These are phyloP conservation scores for Acropternis orthonyx DNA, from an alignment of 2,797 vertebrate genomes.

Conservation along the genomic window DNA sequence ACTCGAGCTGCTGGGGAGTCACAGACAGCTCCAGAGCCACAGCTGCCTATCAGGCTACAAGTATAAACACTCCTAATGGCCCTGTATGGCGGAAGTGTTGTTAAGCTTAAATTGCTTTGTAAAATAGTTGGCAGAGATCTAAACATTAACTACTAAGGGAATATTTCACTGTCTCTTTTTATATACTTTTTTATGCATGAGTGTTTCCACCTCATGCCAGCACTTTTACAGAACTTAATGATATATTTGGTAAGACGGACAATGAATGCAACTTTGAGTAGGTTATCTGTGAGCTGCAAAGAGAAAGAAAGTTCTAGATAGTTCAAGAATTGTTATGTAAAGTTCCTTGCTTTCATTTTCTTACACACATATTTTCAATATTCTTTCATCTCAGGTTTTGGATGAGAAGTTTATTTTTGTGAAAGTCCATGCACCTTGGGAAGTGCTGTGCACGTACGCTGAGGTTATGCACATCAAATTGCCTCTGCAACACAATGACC, in stretches of 20 bases:
- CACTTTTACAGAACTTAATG: background rate
- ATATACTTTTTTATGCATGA: background rate
- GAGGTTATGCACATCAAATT: conserved; percentile 91
- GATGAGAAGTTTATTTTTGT: conserved; percentile 85
- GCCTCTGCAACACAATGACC: conserved; percentile 84
- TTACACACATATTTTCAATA: background rate
- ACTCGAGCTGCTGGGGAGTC: background rate
- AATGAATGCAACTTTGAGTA: background rate
- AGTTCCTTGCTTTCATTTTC: background rate
- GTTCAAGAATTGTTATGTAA: background rate
- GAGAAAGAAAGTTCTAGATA: background rate
- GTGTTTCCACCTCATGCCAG: background rate
- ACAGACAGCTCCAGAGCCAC: background rate
- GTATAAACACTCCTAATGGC: background rate
- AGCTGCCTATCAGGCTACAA: background rate
- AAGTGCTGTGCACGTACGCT: conserved; percentile 85
- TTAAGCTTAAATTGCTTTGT: background rate
- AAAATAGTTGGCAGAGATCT: background rate
- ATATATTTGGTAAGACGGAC: background rate
- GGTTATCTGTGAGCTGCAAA: background rate
- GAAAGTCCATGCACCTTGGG: conserved; percentile 92
- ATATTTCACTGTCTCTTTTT: background rate
- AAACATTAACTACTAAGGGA: background rate
- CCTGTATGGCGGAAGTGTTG: fast-evolving
- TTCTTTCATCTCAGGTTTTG: conserved; percentile 75